These are phyloP conservation scores for Australoheros scitulus DNA, from an alignment of 2,113 vertebrate species.

Conservation along the genomic window DNA sequence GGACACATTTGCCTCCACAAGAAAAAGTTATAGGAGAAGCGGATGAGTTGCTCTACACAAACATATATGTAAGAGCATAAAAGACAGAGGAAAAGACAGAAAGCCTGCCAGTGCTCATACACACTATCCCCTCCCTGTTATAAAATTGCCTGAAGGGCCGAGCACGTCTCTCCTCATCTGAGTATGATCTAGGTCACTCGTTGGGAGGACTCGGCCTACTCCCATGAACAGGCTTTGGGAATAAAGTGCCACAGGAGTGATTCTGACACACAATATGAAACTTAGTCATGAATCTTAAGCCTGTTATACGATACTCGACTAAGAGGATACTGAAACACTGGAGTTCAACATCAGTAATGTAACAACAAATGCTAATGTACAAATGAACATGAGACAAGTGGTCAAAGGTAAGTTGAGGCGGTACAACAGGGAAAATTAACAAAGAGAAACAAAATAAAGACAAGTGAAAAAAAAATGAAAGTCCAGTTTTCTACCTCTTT, in stretches of 20 bases:
- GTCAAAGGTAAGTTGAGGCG: not conserved
- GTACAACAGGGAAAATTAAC: not conserved
- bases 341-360: not conserved
- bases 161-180: slow-evolving; percentile 49
- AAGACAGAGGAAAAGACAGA: slow-evolving; percentile 1
- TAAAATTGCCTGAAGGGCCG: slow-evolving; percentile 51
- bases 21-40: not conserved
- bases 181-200: slow-evolving; percentile 70
- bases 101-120: slow-evolving; percentile 5
- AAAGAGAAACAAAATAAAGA: not conserved
- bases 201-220: slow-evolving; percentile 41
- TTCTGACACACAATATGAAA: slow-evolving; percentile 39
- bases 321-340: not conserved
- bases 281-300: slow-evolving; percentile 1
- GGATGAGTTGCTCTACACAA: not conserved
- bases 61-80: not conserved
- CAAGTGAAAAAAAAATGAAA: not conserved
- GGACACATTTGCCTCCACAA: not conserved
- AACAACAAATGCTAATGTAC: not conserved
- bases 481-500: slow-evolving; percentile 82
- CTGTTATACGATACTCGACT: not conserved
- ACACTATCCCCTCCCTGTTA: slow-evolving; percentile 1
- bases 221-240: slow-evolving; percentile 21
- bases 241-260: slow-evolving; percentile 40
- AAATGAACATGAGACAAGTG: not conserved